A percentile compares a stretch with the other conserved stretches of the same genome.
phyloP scores from a whole-genome alignment of 2,888 invertebrate species.

The Polydesmus complanatus region DNA sequence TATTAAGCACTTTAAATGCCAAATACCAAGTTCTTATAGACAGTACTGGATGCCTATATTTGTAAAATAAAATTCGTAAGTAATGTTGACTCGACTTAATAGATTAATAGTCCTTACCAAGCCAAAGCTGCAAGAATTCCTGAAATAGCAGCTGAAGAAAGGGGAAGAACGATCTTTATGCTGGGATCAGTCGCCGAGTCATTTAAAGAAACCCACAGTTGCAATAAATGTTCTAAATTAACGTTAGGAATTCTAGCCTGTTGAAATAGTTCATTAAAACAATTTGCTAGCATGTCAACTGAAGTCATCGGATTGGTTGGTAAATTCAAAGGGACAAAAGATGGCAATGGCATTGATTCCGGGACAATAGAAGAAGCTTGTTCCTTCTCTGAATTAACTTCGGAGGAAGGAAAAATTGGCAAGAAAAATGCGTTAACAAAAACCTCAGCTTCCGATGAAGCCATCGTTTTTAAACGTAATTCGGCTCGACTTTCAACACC shows the following conservation, averaged over 20 bases:
- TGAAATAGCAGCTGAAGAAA: constrained; percentile 49
- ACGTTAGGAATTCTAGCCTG: constrained; percentile 36
- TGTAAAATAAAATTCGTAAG: no score
- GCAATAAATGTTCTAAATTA: constrained; percentile 67
- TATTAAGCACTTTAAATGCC: constrained; percentile 57
- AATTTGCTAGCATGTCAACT: constrained; percentile 4
- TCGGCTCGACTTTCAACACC: constrained; percentile 66
- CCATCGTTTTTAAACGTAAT: constrained; percentile 53
- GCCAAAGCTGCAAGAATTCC: constrained; percentile 51
- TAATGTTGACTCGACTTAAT: no score
- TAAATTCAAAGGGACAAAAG: neutral
- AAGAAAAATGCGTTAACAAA: constrained; percentile 42
- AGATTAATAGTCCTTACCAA: constrained; percentile 35
- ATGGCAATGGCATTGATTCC: neutral
- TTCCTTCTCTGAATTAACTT: neutral
- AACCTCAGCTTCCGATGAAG: constrained; percentile 49
- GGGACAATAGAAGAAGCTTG: neutral
- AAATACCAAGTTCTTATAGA: constrained; percentile 64
- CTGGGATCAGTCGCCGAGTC: constrained; percentile 35
- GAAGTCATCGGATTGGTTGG: neutral
- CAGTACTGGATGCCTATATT: constrained; percentile 43
- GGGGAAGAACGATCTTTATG: constrained; percentile 45
- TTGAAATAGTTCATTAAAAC: constrained; percentile 9
- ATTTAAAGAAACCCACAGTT: constrained; percentile 74
- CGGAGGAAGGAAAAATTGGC: constrained; percentile 24